A percentile compares a stretch with the other conserved stretches of the same genome.
phyloP scores from a whole-genome alignment of 2,113 vertebrate species.

The Campylomormyrus numenius region DNA sequence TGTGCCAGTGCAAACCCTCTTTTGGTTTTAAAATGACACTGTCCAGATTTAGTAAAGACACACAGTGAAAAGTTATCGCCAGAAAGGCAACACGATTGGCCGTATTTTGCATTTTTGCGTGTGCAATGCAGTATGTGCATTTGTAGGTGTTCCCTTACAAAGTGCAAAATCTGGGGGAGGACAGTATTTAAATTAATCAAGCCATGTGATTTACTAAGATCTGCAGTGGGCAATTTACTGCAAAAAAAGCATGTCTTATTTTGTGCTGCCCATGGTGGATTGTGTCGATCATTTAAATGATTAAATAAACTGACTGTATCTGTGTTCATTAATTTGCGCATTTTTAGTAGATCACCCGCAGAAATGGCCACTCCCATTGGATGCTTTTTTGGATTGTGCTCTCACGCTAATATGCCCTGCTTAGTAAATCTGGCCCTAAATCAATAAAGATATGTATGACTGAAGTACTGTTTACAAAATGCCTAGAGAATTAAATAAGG shows the following conservation, averaged over 20 bases:
- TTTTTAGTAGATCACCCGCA: not conserved
- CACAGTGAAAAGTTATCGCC: not conserved
- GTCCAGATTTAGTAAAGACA: not conserved
- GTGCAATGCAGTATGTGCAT: not conserved
- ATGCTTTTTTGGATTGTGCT: not conserved
- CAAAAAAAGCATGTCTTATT: not conserved
- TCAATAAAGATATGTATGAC: not conserved
- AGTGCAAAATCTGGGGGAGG: not conserved
- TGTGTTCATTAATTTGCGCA: not conserved
- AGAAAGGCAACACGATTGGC: not conserved
- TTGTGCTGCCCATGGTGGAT: not conserved
- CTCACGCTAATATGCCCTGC: not conserved
- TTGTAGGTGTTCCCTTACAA: not conserved
- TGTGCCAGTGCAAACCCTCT: not conserved
- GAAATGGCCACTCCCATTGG: not conserved
- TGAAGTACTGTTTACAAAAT: not conserved
- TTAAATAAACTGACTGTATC: not conserved
- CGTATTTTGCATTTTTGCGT: not conserved
- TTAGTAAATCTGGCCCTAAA: not conserved
- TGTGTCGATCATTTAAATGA: not conserved
- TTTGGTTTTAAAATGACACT: not conserved
- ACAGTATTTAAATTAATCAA: not conserved
- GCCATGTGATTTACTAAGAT: not conserved
- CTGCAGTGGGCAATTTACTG: not conserved
- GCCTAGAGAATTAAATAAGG: not conserved